Percentiles rank a stretch among this genome's conserved stretches.
phyloP scores from a whole-genome alignment of 2,888 invertebrate species.

The Odontocolon sp. region DNA sequence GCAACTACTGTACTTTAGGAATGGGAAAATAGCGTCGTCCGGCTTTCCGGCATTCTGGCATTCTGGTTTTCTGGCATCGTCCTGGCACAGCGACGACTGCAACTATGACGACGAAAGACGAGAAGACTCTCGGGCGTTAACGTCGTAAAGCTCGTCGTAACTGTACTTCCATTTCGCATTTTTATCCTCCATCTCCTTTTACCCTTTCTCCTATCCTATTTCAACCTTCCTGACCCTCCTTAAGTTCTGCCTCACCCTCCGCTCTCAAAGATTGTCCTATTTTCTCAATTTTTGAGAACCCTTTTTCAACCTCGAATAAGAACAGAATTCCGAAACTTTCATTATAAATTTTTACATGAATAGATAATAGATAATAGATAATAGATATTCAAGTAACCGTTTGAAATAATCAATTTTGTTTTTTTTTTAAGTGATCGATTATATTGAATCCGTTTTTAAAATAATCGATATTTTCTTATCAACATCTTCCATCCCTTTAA shows the following conservation, averaged over 20 bases:
- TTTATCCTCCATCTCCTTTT: slow-evolving; percentile 1
- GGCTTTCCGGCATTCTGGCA: background rate
- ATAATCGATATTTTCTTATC: too few species aligned
- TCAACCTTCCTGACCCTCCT: background rate
- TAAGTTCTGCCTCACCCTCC: background rate
- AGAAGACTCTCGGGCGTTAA: slow-evolving; percentile 45
- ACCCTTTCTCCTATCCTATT: slow-evolving; percentile 7
- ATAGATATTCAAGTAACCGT: too few species aligned
- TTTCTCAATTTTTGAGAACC: too few species aligned
- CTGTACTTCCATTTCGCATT: slow-evolving; percentile 27
- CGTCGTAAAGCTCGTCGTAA: slow-evolving; percentile 43
- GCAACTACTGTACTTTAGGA: slow-evolving; percentile 14
- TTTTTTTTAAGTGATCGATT: too few species aligned
- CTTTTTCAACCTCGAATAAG: too few species aligned
- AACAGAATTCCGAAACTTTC: too few species aligned
- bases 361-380: too few species aligned
- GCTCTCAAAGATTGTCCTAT: background rate
- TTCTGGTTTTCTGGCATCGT: slow-evolving; percentile 13
- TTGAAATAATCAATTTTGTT: too few species aligned
- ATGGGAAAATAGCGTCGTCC: background rate
- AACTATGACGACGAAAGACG: slow-evolving; percentile 29
- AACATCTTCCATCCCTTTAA: too few species aligned
- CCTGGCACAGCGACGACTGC: slow-evolving; percentile 32
- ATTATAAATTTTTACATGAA: too few species aligned
- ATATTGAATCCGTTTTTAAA: too few species aligned